Conservation (phyloP, 2,888 invertebrate species). For the Metellina segmentata region DNA sequence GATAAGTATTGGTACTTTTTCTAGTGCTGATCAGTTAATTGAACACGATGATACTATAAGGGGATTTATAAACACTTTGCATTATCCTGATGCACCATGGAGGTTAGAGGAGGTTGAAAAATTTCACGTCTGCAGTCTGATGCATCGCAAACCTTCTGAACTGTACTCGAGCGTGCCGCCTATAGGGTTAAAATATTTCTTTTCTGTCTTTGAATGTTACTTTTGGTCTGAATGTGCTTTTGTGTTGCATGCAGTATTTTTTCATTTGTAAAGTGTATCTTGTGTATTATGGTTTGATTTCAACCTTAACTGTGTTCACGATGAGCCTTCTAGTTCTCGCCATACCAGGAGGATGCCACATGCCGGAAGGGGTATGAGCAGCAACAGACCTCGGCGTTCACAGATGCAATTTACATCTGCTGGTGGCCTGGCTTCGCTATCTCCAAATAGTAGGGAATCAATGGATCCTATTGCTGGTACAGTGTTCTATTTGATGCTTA, state of each 20-base stretch:
- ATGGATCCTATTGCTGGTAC: constrained; percentile 94
- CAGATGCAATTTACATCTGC: constrained; percentile 97
- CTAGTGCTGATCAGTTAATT: too few species aligned
- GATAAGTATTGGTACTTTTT: too few species aligned
- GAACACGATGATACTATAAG: too few species aligned
- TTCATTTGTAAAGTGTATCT: too few species aligned
- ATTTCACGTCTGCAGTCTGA: too few species aligned
- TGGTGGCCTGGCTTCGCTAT: constrained; percentile 90
- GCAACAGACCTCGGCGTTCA: constrained; percentile 90
- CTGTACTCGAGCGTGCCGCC: too few species aligned
- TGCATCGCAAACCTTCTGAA: too few species aligned
- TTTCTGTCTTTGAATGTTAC: background rate
- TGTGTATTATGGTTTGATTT: background rate
- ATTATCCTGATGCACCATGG: too few species aligned
- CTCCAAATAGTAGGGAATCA: constrained; percentile 93
- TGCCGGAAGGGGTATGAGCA: constrained; percentile 87
- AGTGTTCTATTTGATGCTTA: background rate
- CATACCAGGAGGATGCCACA: constrained; percentile 90
- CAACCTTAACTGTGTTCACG: constrained; percentile 83
- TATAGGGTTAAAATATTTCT: too few species aligned
- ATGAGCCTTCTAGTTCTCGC: constrained; percentile 90
- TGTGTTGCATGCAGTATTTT: background rate
- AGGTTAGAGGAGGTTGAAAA: too few species aligned
- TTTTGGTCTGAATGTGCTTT: background rate
- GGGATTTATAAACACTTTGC: too few species aligned